Evolutionary conservation across 2,797 vertebrate species (phyloP).

Genomic region (Gymnothorax javanicus): DNA sequence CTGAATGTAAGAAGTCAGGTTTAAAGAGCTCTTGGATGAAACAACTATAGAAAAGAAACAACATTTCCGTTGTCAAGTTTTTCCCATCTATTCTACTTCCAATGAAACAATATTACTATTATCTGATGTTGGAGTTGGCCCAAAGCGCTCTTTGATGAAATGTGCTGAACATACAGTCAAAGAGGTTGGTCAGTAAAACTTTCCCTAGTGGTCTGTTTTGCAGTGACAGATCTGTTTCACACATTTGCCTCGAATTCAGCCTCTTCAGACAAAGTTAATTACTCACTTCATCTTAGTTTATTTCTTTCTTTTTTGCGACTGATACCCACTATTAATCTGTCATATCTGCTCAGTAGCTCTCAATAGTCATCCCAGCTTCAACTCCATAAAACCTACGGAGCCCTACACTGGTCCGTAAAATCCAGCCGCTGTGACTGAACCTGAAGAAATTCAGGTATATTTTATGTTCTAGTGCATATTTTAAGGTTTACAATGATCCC

Average conservation of each 20-base stretch:
- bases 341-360: background rate
- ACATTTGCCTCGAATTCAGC: conserved; percentile 50
- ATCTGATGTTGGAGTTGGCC: conserved; percentile 53
- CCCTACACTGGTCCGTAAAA: no score
- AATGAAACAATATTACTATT: conserved; percentile 38
- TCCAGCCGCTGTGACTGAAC: no score
- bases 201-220: conserved; percentile 37
- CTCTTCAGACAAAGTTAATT: conserved; percentile 30
- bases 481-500: no score
- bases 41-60: background rate
- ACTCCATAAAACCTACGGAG: no score
- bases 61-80: background rate
- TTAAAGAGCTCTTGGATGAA: background rate
- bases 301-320: conserved; percentile 41
- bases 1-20: conserved; percentile 13
- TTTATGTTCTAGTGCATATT: no score
- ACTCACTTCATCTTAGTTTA: conserved; percentile 33
- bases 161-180: conserved; percentile 61
- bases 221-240: conserved; percentile 60
- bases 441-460: no score
- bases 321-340: conserved; percentile 24
- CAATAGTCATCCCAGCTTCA: conserved; percentile 13
- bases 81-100: conserved; percentile 20
- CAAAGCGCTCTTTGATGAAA: conserved; percentile 69
- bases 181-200: conserved; percentile 29